phyloP scores from a whole-genome alignment of 2,888 invertebrate species.

The Apoderus coryli region DNA sequence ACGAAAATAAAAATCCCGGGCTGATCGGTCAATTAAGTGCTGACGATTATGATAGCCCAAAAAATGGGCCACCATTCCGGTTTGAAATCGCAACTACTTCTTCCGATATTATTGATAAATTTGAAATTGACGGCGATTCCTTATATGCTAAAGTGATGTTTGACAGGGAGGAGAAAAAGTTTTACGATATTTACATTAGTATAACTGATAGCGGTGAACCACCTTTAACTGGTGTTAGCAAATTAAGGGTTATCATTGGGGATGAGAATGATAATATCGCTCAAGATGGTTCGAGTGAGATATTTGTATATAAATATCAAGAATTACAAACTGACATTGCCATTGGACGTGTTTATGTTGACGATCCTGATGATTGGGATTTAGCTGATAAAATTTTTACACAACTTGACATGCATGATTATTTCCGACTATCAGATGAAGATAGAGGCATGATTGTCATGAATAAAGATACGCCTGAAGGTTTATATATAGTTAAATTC shows the following conservation, averaged over 20 bases:
- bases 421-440: slow-evolving; percentile 53
- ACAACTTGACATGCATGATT: slow-evolving; percentile 39
- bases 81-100: slow-evolving; percentile 53
- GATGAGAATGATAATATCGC: slow-evolving; percentile 91
- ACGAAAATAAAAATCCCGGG: slow-evolving; percentile 55
- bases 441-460: slow-evolving; percentile 81
- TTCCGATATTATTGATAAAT: slow-evolving; percentile 54
- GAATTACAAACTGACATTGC: slow-evolving; percentile 66
- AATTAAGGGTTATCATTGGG: slow-evolving; percentile 78
- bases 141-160: slow-evolving; percentile 62
- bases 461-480: slow-evolving; percentile 58
- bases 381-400: slow-evolving; percentile 74
- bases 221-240: slow-evolving; percentile 61
- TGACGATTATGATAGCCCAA: slow-evolving; percentile 65
- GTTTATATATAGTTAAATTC: slow-evolving; percentile 62
- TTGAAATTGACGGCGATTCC: slow-evolving; percentile 46
- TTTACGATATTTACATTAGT: slow-evolving; percentile 75
- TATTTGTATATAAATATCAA: slow-evolving; percentile 91
- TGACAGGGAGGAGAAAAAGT: slow-evolving; percentile 77
- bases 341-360: slow-evolving; percentile 86
- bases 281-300: slow-evolving; percentile 72
- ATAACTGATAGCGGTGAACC: slow-evolving; percentile 78
- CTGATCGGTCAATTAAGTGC: slow-evolving; percentile 51
- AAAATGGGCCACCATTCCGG: slow-evolving; percentile 77
- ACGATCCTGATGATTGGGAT: slow-evolving; percentile 96